Evolutionary conservation across 2,888 invertebrate genomes (phyloP), one percentile per base, ranked within the genome.

Genomic region (Flabesymbios commensalis): DNA sequence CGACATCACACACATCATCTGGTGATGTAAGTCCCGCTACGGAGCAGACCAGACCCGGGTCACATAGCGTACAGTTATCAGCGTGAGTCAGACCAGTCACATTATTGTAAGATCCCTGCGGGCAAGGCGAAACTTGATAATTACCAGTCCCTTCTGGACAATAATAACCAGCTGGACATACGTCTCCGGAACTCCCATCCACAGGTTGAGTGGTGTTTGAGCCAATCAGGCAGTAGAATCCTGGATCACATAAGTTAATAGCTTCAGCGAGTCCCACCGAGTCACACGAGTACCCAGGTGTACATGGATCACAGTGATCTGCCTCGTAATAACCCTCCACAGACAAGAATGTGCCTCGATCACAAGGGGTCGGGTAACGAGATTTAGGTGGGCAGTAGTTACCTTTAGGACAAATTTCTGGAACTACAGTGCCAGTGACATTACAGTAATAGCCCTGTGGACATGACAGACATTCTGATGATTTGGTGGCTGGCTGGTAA

Each of bases 61-160:
- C 76, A 68, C 80, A 80, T 1, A 59, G n/a, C 1, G 74, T 72
- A 61, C 79, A 80, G 63, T 77, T 73, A 3, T 67, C 64, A 33
- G 59, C 65, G 33, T 57, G 68, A 26, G 62, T 63, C 52, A 73
- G 68, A 2, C 75, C 78, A n/a, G 75, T 74, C 57, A 69, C 67
- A 62, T 77, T 78, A 45, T 75, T 74, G 65, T 78, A 80, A 0
- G 79, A 80, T n/a, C 80, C 79, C 59, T 77, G 77, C 7, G 72
- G 71, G 57, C 80, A 80, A 3, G 78, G 78, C 10, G 61, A 69
- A 41, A 72, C 65, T 3, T 53, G 58, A 57, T 71, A 79, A n/a
- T 72, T 65, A 4, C 68, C 63, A 2, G 79, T 79, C 10, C 73
- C 77, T 32, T 70, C 69, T 0, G 74, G 75, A 60, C 80, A 80